Evolutionary conservation across 1,140 invertebrate species (phyloP).

Genomic region (Bombus ignitus): DNA sequence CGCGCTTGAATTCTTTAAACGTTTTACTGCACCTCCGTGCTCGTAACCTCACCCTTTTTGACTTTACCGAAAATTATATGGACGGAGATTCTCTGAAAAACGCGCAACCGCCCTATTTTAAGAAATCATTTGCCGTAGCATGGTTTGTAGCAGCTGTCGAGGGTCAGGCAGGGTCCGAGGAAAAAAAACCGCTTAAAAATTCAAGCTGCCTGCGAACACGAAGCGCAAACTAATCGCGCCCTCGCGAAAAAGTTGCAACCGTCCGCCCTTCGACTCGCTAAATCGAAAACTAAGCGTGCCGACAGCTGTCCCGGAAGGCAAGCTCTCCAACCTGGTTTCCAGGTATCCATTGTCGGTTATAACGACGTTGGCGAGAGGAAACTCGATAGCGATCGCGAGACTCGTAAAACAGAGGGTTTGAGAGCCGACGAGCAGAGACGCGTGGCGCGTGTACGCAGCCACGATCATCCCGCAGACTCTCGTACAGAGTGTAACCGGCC

Average conservation of each 20-base stretch:
- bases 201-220: neutral
- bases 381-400: conserved; percentile 2
- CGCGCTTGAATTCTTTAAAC: neutral
- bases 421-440: neutral
- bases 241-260: neutral
- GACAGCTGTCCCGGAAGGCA: conserved; percentile 13
- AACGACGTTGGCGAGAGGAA: neutral
- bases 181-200: neutral
- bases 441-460: conserved; percentile 19
- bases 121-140: neutral
- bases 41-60: neutral
- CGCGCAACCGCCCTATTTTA: neutral
- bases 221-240: neutral
- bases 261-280: neutral
- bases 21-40: neutral
- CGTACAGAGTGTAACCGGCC: conserved; percentile 50
- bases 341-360: conserved; percentile 17
- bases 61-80: neutral
- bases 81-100: neutral
- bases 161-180: neutral
- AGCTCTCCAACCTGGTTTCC: neutral
- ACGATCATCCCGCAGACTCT: conserved; percentile 20
- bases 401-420: conserved; percentile 1
- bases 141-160: neutral
- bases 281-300: conserved; percentile 9